A percentile compares a stretch with the other conserved stretches of the same genome.
These are phyloP conservation scores for Diacarnus erythraeanus DNA, from an alignment of 37 sponge, comb jelly and placozoan genomes.

Conservation along the genomic window DNA sequence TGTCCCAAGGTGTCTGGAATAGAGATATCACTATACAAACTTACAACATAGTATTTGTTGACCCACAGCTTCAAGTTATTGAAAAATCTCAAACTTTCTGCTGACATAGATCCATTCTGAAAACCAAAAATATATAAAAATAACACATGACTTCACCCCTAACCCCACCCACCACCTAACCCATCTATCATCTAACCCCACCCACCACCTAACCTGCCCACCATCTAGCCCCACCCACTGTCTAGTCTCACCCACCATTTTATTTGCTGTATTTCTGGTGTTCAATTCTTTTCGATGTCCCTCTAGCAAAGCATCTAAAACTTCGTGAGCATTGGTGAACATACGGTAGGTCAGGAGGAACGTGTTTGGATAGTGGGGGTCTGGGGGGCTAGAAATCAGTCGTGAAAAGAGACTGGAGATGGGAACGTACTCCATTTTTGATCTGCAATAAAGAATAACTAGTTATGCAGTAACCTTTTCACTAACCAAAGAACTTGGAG, in stretches of 20 bases:
- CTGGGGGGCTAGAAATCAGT: slow-evolving; percentile 48
- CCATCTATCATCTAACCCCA: too few species aligned
- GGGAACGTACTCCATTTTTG: slow-evolving; percentile 25
- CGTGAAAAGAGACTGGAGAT: slow-evolving; percentile 39
- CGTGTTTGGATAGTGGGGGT: slow-evolving; percentile 50
- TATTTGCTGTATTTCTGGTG: background rate
- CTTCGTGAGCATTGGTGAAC: slow-evolving; percentile 70
- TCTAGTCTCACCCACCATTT: background rate
- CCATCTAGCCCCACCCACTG: too few species aligned
- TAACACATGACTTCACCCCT: too few species aligned
- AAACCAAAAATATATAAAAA: background rate
- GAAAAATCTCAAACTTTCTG: slow-evolving; percentile 47
- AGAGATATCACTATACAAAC: background rate
- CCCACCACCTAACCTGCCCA: too few species aligned
- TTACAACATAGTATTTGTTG: slow-evolving; percentile 63
- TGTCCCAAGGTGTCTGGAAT: too few species aligned
- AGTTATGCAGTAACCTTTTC: too few species aligned
- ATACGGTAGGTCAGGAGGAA: slow-evolving; percentile 69
- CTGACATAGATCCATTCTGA: slow-evolving; percentile 5
- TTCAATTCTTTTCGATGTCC: slow-evolving; percentile 43
- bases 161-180: too few species aligned
- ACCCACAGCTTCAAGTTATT: slow-evolving; percentile 59
- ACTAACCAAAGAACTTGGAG: too few species aligned
- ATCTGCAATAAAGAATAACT: slow-evolving; percentile 1
- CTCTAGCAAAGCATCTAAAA: slow-evolving; percentile 52